Percentiles rank a stretch among this genome's conserved stretches.
These are phyloP conservation scores for Loris lydekkerianus DNA, from an alignment of 2,797 vertebrate genomes.

Conservation along the genomic window DNA sequence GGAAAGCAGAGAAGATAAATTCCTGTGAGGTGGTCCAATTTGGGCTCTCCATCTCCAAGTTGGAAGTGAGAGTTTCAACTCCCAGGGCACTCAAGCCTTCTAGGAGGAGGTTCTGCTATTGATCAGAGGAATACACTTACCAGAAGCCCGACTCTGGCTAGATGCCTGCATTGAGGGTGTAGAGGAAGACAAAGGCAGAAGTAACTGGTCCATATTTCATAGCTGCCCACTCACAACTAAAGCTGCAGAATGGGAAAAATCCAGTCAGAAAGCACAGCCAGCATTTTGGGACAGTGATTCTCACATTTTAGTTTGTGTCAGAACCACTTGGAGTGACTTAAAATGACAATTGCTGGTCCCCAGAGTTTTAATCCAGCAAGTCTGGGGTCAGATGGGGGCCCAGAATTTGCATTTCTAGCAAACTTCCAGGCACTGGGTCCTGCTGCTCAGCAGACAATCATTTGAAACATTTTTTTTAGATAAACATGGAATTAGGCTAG, in stretches of 20 bases:
- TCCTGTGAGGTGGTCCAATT: conserved; percentile 54
- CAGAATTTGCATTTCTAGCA: not conserved
- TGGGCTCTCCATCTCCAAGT: conserved; percentile 45
- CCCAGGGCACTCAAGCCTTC: not conserved
- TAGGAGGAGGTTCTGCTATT: not conserved
- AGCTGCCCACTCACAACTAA: not conserved
- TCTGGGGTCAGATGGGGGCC: not conserved
- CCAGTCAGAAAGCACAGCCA: not conserved
- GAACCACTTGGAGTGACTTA: not conserved
- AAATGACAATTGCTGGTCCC: not conserved
- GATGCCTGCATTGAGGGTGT: not conserved
- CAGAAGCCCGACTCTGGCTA: not conserved
- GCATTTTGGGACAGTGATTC: not conserved
- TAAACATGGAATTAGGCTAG: not conserved
- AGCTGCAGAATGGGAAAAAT: not conserved
- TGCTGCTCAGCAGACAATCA: not conserved
- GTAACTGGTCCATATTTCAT: not conserved
- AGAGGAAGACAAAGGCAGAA: not conserved
- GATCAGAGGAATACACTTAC: not conserved
- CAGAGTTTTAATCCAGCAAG: not conserved
- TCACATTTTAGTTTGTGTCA: not conserved
- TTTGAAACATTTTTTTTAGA: not conserved
- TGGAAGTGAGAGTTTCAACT: not conserved
- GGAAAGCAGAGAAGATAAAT: conserved; percentile 77
- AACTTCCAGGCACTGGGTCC: not conserved